Conservation (phyloP, 2,113 vertebrate species). For the Progne subis region DNA sequence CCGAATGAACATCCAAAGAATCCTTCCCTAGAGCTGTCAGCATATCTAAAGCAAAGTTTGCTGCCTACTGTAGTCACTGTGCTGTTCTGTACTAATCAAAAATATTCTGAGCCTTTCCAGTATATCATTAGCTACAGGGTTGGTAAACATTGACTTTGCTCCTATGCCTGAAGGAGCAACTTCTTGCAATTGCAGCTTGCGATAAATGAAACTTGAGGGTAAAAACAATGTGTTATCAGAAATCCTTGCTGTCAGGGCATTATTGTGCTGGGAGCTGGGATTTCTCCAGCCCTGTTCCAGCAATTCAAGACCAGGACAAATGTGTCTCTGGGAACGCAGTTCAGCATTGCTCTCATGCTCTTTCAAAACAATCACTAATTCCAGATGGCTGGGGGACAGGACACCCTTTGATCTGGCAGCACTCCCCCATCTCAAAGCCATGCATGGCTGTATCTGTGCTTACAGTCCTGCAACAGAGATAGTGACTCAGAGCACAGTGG, state of each 20-base stretch:
- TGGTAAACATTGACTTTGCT: background rate
- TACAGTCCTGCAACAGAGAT: background rate
- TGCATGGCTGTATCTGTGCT: background rate
- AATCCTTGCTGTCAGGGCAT: background rate
- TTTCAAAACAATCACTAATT: background rate
- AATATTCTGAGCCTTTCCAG: background rate
- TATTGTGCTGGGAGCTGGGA: background rate
- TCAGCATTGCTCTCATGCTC: background rate
- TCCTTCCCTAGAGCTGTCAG: background rate
- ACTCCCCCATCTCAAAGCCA: background rate
- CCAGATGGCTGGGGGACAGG: background rate
- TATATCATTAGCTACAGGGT: background rate
- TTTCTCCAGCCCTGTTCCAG: background rate
- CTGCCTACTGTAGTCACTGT: background rate
- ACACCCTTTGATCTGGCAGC: background rate
- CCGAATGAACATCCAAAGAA: background rate
- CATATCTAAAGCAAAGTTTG: background rate
- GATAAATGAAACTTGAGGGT: background rate
- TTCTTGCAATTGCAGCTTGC: background rate
- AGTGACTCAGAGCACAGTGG: fast-evolving
- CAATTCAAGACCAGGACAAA: background rate
- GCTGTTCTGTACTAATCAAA: background rate
- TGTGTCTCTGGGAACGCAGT: background rate
- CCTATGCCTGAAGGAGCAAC: background rate
- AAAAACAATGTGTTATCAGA: background rate